Conservation (phyloP, 2,113 vertebrate species). For the Cettia cetti region DNA sequence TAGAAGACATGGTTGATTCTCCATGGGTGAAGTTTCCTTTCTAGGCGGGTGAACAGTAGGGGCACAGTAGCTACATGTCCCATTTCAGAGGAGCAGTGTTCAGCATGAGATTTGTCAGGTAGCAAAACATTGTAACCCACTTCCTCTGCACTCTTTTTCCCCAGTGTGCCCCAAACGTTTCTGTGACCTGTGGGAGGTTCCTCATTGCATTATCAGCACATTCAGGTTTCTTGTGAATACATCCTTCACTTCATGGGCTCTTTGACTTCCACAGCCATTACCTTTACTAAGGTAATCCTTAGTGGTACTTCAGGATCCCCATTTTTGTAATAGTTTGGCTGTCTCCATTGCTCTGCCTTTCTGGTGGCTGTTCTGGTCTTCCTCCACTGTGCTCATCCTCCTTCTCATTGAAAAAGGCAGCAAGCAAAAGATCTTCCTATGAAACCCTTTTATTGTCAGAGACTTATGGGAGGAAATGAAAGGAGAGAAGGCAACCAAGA, state of each 20-base stretch:
- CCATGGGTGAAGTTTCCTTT: neutral
- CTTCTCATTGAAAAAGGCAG: neutral
- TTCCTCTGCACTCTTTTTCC: neutral
- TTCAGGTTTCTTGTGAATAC: neutral
- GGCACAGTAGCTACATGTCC: neutral
- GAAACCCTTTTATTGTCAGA: neutral
- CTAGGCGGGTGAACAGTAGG: neutral
- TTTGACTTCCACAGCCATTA: neutral
- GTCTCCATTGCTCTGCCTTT: neutral
- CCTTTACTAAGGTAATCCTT: no score
- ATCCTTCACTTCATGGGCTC: neutral
- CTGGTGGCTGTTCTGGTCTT: neutral
- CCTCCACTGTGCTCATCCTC: neutral
- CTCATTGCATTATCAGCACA: neutral
- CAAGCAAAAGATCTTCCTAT: neutral
- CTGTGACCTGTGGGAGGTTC: rapidly evolving
- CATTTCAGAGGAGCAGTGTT: neutral
- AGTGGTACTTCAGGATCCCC: neutral
- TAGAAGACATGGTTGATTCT: neutral
- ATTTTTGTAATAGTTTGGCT: neutral
- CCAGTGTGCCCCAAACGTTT: neutral
- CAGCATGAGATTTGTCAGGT: neutral
- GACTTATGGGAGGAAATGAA: neutral
- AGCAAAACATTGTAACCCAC: neutral
- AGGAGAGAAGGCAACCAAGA: neutral